Percentiles rank a stretch among this genome's conserved stretches.
Conservation (phyloP, 2,113 vertebrate species). For the Hepsetus odoe region DNA sequence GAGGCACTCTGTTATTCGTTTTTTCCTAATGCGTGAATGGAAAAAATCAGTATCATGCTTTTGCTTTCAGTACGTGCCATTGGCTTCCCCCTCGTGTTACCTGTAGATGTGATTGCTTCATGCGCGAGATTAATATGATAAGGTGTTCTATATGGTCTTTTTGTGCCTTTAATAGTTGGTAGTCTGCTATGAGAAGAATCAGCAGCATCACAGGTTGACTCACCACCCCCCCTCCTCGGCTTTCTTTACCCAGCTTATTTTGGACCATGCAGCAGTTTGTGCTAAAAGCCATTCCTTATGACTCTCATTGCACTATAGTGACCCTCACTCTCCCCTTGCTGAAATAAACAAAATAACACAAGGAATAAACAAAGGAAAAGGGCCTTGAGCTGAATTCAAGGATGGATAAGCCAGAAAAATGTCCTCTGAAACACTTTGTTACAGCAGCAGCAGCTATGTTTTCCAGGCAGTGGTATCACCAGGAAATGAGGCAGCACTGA, state of each 20-base stretch:
- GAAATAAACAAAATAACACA: conserved; percentile 21
- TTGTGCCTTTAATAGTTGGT: conserved; percentile 66
- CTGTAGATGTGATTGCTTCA: conserved; percentile 44
- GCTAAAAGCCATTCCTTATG: conserved; percentile 47
- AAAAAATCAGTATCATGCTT: conserved; percentile 33
- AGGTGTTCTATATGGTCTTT: conserved; percentile 73
- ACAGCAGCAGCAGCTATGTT: neutral
- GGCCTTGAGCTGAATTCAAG: conserved; percentile 24
- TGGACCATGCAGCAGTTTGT: conserved; percentile 41
- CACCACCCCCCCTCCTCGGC: conserved; percentile 30
- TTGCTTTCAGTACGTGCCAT: conserved; percentile 48
- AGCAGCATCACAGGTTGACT: conserved; percentile 28
- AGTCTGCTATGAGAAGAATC: conserved; percentile 50
- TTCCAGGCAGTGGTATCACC: conserved; percentile 20
- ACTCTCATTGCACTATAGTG: conserved; percentile 53
- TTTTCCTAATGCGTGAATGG: conserved; percentile 46
- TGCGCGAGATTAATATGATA: conserved; percentile 64
- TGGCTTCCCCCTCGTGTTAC: conserved; percentile 24
- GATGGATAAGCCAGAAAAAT: conserved; percentile 29
- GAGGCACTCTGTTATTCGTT: conserved; percentile 37
- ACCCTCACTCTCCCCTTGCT: conserved; percentile 39
- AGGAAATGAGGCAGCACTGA: conserved; percentile 23
- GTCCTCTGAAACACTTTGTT: neutral
- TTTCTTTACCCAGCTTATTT: conserved; percentile 56
- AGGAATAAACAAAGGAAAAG: neutral